Evolutionary conservation across 2,888 invertebrate genomes (phyloP).

Genomic region (Bellardia pandia): DNA sequence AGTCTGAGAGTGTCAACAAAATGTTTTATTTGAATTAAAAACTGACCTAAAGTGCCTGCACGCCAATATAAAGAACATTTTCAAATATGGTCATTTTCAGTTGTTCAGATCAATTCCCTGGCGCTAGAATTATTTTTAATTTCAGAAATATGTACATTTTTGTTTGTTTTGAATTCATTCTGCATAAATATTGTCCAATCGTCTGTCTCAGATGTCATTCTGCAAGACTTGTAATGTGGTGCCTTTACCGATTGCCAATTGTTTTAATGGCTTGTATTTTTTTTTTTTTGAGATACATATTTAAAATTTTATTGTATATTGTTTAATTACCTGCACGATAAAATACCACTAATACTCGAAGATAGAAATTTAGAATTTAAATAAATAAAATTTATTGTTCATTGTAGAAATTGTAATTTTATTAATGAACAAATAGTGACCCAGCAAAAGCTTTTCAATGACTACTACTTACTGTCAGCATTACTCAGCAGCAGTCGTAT

Average conservation of each 20-base stretch:
- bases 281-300: slow-evolving; percentile 52
- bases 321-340: slow-evolving; percentile 1
- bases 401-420: too few species aligned
- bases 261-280: slow-evolving; percentile 59
- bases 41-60: background rate
- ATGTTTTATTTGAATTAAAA: slow-evolving; percentile 30
- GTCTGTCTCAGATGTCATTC: slow-evolving; percentile 33
- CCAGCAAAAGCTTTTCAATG: too few species aligned
- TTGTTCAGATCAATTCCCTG: slow-evolving; percentile 54
- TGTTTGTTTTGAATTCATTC: background rate
- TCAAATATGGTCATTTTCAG: slow-evolving; percentile 55
- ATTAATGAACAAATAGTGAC: too few species aligned
- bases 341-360: background rate
- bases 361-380: too few species aligned
- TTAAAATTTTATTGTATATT: slow-evolving; percentile 41
- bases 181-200: slow-evolving; percentile 21
- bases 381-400: too few species aligned
- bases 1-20: slow-evolving; percentile 21
- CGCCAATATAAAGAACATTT: background rate
- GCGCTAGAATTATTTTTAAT: slow-evolving; percentile 46
- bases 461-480: too few species aligned
- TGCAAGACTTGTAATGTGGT: slow-evolving; percentile 20
- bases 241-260: slow-evolving; percentile 57
- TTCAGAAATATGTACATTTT: background rate
- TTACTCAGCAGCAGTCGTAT: too few species aligned